Percentiles rank a stretch among this genome's conserved stretches.
Conservation (phyloP, 1,140 invertebrate species). For the Zaprionus ghesquierei region DNA sequence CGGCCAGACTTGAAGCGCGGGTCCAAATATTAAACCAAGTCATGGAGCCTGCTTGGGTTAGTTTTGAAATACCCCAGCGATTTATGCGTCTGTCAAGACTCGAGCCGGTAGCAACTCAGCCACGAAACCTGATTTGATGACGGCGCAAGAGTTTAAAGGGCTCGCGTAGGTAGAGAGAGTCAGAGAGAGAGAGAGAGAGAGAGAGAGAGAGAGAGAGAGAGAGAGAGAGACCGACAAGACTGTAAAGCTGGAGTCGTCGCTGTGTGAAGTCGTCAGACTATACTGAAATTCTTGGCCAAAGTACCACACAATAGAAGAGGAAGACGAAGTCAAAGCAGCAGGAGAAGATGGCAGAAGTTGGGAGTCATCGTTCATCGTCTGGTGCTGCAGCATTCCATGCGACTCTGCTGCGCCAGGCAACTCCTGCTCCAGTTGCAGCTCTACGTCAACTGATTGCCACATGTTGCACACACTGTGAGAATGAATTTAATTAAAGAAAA, state of each 20-base stretch:
- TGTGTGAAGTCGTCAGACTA: slow-evolving; percentile 47
- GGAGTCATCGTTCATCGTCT: slow-evolving; percentile 23
- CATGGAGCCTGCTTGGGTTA: slow-evolving; percentile 28
- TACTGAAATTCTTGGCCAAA: slow-evolving; percentile 49
- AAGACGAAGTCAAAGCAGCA: neutral
- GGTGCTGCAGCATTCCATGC: slow-evolving; percentile 55
- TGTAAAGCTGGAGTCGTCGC: slow-evolving; percentile 1
- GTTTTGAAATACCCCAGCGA: slow-evolving; percentile 70
- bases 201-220: neutral
- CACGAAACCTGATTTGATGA: slow-evolving; percentile 69
- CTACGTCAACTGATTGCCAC: slow-evolving; percentile 43
- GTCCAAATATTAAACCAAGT: slow-evolving; percentile 13
- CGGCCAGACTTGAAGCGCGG: neutral
- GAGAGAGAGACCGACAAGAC: slow-evolving; percentile 1
- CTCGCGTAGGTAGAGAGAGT: slow-evolving; percentile 54
- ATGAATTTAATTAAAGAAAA: slow-evolving; percentile 79
- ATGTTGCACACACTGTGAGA: slow-evolving; percentile 80
- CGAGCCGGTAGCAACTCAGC: slow-evolving; percentile 14
- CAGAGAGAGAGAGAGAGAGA: neutral
- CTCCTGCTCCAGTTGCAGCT: slow-evolving; percentile 17
- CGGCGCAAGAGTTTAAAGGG: slow-evolving; percentile 71
- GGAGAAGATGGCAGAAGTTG: slow-evolving; percentile 7
- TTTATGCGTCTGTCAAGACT: slow-evolving; percentile 66
- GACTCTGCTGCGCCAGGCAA: neutral
- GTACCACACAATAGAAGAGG: slow-evolving; percentile 57